Base-by-base conservation (phyloP, 2,888 invertebrate genomes). In the Orchesellides sinensis region DNA sequence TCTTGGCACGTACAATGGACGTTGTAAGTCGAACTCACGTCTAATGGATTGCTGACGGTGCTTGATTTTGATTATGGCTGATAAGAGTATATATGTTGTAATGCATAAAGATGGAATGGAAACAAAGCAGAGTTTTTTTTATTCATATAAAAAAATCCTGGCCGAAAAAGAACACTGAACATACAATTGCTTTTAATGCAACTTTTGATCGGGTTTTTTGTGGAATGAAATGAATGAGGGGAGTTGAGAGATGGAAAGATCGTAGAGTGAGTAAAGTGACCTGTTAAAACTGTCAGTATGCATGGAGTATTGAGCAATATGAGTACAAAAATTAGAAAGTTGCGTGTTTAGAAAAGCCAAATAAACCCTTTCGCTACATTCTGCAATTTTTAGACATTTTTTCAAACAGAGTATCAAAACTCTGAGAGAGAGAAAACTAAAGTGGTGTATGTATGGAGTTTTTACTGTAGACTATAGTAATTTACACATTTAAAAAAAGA, bases 251-350 rank as follows among this genome's bases (percentile, higher is more conserved):
- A 63, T 63, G 63, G n/a, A 25, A 40, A 63, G 63, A 63, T 63
- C 45, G 63, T 17, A n/a, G 21, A n/a, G 14, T 40, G 14, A n/a
- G 6, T 23, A 47, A 73, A 66, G 68, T 81, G 68, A 68, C 74
- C 81, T 66, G 73, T 61, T 68, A 81, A 74, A 74, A 81, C 68
- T 72, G 80, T 80, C 72, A 73, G 81, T 74, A 52, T 49, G 74
- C 69, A 52, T 45, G 54, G 73, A n/a, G n/a, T n/a, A n/a, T n/a
- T n/a, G n/a, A 69, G 59, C 73, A 74, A 81, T 81, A 81, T 74
- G 81, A 66, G 52, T 6, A n/a, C n/a, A 65, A 32, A 61, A 74
- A 81, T 81, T 81, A 74, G 81, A 81, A 81, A 73, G 74, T 81
- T 81, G 81, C 81, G 81, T 81, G 81, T 40, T 61, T 32, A 17